phyloP scores from a whole-genome alignment of 2,797 vertebrate genomes.

The Pitangus sulphuratus region DNA sequence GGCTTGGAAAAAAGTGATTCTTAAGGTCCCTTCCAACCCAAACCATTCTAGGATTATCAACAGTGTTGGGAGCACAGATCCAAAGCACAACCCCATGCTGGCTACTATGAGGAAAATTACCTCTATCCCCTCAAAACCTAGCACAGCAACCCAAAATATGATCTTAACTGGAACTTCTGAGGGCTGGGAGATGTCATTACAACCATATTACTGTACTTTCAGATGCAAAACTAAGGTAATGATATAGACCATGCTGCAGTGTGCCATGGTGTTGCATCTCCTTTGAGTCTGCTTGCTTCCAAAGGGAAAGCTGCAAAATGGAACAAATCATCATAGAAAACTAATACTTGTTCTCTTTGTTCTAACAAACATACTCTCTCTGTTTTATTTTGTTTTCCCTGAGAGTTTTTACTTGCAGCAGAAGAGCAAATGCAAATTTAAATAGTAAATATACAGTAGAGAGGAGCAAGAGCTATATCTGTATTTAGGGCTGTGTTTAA shows the following conservation, averaged over 20 bases:
- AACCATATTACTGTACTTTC: rapidly evolving
- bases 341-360: neutral
- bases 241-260: neutral
- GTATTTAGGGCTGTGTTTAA: neutral
- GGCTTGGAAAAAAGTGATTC: neutral
- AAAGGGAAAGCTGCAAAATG: neutral
- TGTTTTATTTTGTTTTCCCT: neutral
- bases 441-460: neutral
- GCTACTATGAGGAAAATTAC: neutral
- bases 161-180: neutral
- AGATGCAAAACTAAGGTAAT: neutral
- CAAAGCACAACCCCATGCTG: neutral
- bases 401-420: neutral
- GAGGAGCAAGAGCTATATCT: neutral
- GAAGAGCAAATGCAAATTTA: neutral
- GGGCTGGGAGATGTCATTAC: neutral
- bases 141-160: neutral
- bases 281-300: neutral
- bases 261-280: rapidly evolving
- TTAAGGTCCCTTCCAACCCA: neutral
- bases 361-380: neutral
- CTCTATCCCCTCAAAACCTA: neutral
- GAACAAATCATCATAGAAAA: neutral
- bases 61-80: neutral
- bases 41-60: neutral